Evolutionary conservation across 2,113 vertebrate genomes (phyloP).

Genomic region (Amphiprion ocellaris): DNA sequence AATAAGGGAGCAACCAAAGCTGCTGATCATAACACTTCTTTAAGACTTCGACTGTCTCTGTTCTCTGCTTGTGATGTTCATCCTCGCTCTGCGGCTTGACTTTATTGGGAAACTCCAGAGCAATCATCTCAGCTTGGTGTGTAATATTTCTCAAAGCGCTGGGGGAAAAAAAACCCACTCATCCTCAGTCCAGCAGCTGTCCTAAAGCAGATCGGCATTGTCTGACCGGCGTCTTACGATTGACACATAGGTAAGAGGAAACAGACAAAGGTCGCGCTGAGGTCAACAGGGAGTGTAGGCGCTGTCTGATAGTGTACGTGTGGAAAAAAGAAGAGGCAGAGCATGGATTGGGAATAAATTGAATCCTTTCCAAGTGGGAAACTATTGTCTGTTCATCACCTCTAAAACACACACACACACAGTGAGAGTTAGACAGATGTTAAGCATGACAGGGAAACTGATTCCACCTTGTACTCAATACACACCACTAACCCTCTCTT

Average conservation of each 20-base stretch:
- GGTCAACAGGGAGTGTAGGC: slow-evolving; percentile 33
- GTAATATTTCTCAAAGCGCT: slow-evolving; percentile 39
- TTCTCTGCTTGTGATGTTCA: slow-evolving; percentile 20
- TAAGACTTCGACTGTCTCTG: neutral
- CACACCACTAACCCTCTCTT: slow-evolving; percentile 32
- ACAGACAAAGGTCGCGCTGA: slow-evolving; percentile 50
- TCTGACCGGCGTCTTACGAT: slow-evolving; percentile 44
- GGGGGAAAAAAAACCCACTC: neutral
- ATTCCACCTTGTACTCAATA: slow-evolving; percentile 44
- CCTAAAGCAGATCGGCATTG: neutral
- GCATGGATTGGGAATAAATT: slow-evolving; percentile 54
- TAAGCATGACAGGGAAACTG: slow-evolving; percentile 53
- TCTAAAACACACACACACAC: slow-evolving; percentile 45
- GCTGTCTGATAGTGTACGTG: neutral
- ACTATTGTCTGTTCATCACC: slow-evolving; percentile 50
- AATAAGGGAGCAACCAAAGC: too few species aligned
- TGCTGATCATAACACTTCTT: neutral
- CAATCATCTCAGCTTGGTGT: slow-evolving; percentile 29
- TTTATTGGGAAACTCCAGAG: slow-evolving; percentile 28
- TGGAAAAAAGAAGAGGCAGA: neutral
- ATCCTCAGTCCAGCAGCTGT: slow-evolving; percentile 18
- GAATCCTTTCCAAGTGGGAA: slow-evolving; percentile 57
- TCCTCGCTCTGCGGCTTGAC: neutral
- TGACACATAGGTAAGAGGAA: slow-evolving; percentile 54
- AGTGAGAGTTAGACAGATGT: slow-evolving; percentile 46